Base-by-base conservation (phyloP, 2,797 vertebrate genomes). In the Chelon labrosus region DNA sequence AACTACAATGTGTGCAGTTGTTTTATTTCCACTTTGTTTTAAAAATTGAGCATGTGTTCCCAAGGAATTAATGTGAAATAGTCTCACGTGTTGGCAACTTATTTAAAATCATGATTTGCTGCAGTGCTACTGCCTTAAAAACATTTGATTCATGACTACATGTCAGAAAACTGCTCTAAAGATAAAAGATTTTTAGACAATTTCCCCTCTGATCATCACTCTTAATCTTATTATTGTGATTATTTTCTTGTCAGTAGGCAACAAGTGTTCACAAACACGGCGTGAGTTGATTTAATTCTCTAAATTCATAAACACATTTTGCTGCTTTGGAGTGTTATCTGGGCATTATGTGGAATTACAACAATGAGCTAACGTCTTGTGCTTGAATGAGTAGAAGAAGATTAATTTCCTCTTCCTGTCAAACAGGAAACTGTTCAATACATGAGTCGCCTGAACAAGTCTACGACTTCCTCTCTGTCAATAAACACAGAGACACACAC, bases 371-470 rank as follows among this genome's bases (percentile, higher is more conserved):
- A 73, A 66, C 5, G 27, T 63, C 61, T 63, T 64, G 51, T 76
- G 62, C n/a, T 53, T 75, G 66, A 80, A 71, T 56, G 64, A 77
- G 52, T 49, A 76, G 49, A 63, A 79, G 78, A 84, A 81, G 81
- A 88, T 89, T 90, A 50, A 91, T 91, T 91, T 91, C 83, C 79
- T 85, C 55, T 89, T 91, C 83, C 88, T 89, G 88, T 89, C 72
- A 61, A 79, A 89, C 79, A 86, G 87, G 87, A 91, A 89, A 84
- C 85, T 62, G 70, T 79, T 89, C 80, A 83, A 87, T 75, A 77
- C 75, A 80, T 4, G 67, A 79, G 86, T 81, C 47, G 70, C 70
- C 65, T 76, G 74, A 88, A 83, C 85, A 91, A 82, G 85, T 79
- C 82, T 73, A 85, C 76, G 82, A 83, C 85, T 92, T 87, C 82